Percentiles rank a stretch among this genome's conserved stretches.
Evolutionary conservation across 2,113 vertebrate species (phyloP).

Genomic region (Tilapia sparmanii): DNA sequence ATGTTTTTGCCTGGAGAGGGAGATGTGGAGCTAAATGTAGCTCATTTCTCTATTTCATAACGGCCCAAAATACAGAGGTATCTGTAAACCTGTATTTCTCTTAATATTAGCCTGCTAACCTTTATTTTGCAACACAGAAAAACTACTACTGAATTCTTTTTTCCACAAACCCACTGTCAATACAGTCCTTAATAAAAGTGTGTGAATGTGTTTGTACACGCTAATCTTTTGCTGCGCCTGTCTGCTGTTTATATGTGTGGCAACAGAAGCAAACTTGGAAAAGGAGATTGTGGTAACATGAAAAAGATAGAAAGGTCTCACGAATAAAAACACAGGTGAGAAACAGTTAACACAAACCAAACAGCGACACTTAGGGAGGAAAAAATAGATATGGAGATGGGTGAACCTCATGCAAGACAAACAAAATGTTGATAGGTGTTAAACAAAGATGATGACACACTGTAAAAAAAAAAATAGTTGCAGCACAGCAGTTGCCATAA

Average conservation of each 20-base stretch:
- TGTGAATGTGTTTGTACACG: neutral
- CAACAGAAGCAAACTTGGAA: neutral
- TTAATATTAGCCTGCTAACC: neutral
- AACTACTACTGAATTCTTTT: neutral
- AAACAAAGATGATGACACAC: slow-evolving; percentile 3
- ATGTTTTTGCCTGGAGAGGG: slow-evolving; percentile 41
- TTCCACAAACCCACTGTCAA: neutral
- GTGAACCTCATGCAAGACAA: neutral
- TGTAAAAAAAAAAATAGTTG: slow-evolving; percentile 19
- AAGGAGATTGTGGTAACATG: neutral
- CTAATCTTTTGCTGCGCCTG: neutral
- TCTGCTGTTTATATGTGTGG: neutral
- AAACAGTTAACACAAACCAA: neutral
- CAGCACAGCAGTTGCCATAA: slow-evolving; percentile 8
- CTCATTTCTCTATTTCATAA: neutral
- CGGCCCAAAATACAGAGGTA: neutral
- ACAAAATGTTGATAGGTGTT: neutral
- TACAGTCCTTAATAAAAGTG: neutral
- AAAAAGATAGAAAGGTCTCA: neutral
- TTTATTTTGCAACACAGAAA: neutral
- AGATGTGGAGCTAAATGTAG: slow-evolving; percentile 46
- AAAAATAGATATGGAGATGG: neutral
- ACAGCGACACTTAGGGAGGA: neutral
- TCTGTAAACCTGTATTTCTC: neutral
- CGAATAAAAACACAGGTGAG: neutral